A percentile compares a stretch with the other conserved stretches of the same genome.
Conservation (phyloP, 2,888 invertebrate genomes). For the Cetonia aurata region DNA sequence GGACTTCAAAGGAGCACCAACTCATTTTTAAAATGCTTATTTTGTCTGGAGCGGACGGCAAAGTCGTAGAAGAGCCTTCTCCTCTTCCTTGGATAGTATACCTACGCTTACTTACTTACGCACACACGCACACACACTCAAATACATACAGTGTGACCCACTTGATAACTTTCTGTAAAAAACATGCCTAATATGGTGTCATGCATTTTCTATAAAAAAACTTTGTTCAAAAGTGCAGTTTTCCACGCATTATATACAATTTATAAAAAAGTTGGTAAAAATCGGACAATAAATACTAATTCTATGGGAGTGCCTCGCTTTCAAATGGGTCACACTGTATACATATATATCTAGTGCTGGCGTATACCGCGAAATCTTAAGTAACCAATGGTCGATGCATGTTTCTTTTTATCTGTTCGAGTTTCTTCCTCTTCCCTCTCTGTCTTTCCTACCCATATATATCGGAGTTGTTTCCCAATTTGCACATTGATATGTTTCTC, state of each 20-base stretch:
- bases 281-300: no score
- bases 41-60: conserved; percentile 38
- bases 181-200: no score
- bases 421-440: conserved; percentile 17
- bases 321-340: no score
- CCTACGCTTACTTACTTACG: background rate
- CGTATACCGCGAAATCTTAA: conserved; percentile 26
- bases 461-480: conserved; percentile 41
- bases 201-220: no score
- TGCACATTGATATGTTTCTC: conserved; percentile 44
- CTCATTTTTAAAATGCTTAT: conserved; percentile 49
- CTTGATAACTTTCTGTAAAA: no score
- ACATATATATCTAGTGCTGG: background rate
- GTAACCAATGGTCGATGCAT: background rate
- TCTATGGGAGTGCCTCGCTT: no score
- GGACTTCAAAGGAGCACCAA: conserved; percentile 52
- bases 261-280: no score
- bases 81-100: background rate
- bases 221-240: no score
- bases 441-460: background rate
- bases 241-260: no score
- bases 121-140: conserved; percentile 19
- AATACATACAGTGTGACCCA: no score
- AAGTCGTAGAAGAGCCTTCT: background rate
- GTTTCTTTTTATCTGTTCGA: conserved; percentile 36